Evolutionary conservation across 2,797 vertebrate genomes (phyloP), one percentile per base, ranked within the genome.

Genomic region (Sylvia borin): DNA sequence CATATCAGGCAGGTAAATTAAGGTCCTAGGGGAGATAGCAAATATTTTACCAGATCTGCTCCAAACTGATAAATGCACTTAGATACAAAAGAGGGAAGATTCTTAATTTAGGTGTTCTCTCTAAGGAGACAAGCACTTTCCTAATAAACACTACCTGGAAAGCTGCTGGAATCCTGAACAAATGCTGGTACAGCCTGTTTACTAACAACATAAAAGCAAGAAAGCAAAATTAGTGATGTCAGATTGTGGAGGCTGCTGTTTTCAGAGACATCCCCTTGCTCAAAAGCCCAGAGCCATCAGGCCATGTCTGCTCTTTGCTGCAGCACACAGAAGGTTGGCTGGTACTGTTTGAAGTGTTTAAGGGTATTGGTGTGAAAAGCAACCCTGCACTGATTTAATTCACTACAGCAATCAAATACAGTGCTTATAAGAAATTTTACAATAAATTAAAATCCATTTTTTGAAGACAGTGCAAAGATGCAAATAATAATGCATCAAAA

Each of bases 201-300:
- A 3, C 11, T 42, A 54, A 38, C 0, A 0, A 12, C 50, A 42
- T 26, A 10, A 27, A 71, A 29, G 24, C 45, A 9, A 27, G 66
- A 71, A 40, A 16, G 19, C 26, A 58, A 67, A 40, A 72, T 21
- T 8, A 67, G 42, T 42, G 11, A 16, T 65, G 29, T 14, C 20
- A 31, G 13, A 10, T 12, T 50, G 20, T n/a, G 66, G 15, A 16
- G 38, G 26, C 45, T 85, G 50, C 32, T 76, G 34, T 83, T 96
- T 38, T 82, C 70, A 78, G 48, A 42, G 18, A 85, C 75, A 77
- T 76, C 11, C 29, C 34, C 45, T 83, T 78, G 26, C 22, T 90
- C 38, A 29, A 75, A 83, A 94, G 45, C 77, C 70, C 88, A 60
- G 29, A 85, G 92, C 70, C 0, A 0, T 61, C 50, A 32, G 16